Conservation (phyloP, 2,888 invertebrate genomes). For the Brachypalpus laphriformis region DNA sequence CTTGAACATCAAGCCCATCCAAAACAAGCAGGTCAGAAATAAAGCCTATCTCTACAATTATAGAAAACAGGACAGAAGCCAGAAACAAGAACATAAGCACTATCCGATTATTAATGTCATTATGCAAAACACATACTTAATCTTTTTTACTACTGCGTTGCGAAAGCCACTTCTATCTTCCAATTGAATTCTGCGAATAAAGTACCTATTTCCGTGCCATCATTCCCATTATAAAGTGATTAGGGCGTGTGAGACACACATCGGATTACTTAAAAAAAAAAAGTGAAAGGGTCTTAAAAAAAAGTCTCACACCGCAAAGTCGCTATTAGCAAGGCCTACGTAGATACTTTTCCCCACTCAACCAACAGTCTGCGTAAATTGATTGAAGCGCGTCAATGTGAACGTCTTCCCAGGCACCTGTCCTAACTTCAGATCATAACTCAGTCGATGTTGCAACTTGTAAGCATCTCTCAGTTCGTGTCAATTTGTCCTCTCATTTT, state of each 20-base stretch:
- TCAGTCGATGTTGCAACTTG: constrained; percentile 28
- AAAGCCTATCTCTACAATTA: background rate
- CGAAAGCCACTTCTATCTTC: background rate
- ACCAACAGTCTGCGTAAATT: constrained; percentile 48
- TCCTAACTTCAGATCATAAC: constrained; percentile 68
- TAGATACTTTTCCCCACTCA: constrained; percentile 7
- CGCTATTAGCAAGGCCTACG: too few species aligned
- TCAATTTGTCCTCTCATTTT: constrained; percentile 74
- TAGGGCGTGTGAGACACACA: constrained; percentile 34
- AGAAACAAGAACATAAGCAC: background rate
- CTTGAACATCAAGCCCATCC: too few species aligned
- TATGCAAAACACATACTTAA: background rate
- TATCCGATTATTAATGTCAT: background rate
- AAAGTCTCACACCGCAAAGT: constrained; percentile 25
- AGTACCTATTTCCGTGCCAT: constrained; percentile 22
- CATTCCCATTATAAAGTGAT: constrained; percentile 62
- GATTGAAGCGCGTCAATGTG: constrained; percentile 57
- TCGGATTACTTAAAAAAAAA: background rate
- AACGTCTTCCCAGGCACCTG: constrained; percentile 71
- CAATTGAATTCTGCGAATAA: constrained; percentile 3
- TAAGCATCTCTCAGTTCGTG: constrained; percentile 55
- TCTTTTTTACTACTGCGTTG: background rate
- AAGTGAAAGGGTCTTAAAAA: constrained; percentile 47
- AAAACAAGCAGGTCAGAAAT: too few species aligned
- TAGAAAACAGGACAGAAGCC: background rate